phyloP scores from a whole-genome alignment of 2,797 vertebrate species.

The Avahi laniger region DNA sequence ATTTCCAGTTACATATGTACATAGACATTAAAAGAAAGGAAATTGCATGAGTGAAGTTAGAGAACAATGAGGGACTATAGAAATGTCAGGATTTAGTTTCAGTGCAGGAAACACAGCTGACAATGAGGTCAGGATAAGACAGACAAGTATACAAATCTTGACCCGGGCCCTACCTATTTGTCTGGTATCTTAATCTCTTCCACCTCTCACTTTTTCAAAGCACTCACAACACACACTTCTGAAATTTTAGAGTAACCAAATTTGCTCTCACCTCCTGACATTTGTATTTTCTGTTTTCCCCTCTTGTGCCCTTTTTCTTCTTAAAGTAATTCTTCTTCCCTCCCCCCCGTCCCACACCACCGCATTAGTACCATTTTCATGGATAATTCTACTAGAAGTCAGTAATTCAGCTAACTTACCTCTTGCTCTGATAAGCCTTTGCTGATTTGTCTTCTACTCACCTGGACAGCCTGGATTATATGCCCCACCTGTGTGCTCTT shows the following conservation, averaged over 20 bases:
- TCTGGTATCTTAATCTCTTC: background rate
- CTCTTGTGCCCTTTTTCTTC: background rate
- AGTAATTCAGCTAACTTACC: background rate
- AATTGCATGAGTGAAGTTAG: background rate
- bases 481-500: background rate
- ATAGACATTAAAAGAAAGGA: background rate
- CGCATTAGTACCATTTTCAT: background rate
- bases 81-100: background rate
- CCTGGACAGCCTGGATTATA: background rate
- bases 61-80: background rate
- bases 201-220: background rate
- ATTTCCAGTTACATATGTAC: background rate
- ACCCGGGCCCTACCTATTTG: background rate
- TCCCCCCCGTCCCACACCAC: no score
- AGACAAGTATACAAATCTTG: background rate
- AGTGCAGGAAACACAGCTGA: background rate
- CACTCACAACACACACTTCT: background rate
- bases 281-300: background rate
- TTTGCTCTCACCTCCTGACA: background rate
- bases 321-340: background rate
- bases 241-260: background rate
- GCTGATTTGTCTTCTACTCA: background rate
- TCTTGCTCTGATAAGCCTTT: background rate
- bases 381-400: background rate
- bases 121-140: background rate